Evolutionary conservation across 2,888 invertebrate species (phyloP).

Genomic region (Callyntrura sp.): DNA sequence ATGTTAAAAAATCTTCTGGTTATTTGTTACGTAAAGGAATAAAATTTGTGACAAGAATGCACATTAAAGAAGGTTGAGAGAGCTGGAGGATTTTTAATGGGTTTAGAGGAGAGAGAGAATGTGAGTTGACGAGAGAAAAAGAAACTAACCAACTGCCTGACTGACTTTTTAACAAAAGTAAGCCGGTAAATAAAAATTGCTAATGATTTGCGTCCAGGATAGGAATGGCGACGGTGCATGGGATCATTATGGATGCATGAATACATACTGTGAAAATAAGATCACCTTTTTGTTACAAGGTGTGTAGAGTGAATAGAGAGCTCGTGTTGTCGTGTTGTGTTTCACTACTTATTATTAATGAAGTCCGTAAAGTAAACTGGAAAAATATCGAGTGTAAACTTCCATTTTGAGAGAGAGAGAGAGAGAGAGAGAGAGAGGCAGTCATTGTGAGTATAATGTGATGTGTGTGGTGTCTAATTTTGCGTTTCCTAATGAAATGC

Average conservation of each 20-base stretch:
- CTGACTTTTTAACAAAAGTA: neutral
- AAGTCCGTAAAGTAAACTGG: neutral
- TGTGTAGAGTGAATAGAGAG: neutral
- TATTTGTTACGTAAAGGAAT: conserved; percentile 41
- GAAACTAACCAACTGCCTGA: neutral
- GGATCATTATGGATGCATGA: conserved; percentile 51
- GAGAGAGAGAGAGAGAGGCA: too few relatives aligned
- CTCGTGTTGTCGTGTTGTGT: neutral
- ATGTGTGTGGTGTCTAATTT: conserved; percentile 27
- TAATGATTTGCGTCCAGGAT: conserved; percentile 38
- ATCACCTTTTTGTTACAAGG: neutral
- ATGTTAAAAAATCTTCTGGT: conserved; percentile 45
- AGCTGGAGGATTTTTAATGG: neutral
- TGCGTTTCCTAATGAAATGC: conserved; percentile 58
- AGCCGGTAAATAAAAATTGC: conserved; percentile 29
- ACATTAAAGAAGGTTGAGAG: conserved; percentile 13
- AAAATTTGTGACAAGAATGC: conserved; percentile 31
- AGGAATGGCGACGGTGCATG: conserved; percentile 23
- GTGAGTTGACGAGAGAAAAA: neutral
- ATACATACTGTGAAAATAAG: conserved; percentile 43
- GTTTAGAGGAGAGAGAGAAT: neutral
- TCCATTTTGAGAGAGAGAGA: neutral
- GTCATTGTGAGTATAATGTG: neutral
- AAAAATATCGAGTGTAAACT: neutral
- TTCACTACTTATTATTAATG: neutral